Evolutionary conservation across 2,888 invertebrate species (phyloP), one percentile per base, ranked within the genome.

Genomic region (Unio pictorum): DNA sequence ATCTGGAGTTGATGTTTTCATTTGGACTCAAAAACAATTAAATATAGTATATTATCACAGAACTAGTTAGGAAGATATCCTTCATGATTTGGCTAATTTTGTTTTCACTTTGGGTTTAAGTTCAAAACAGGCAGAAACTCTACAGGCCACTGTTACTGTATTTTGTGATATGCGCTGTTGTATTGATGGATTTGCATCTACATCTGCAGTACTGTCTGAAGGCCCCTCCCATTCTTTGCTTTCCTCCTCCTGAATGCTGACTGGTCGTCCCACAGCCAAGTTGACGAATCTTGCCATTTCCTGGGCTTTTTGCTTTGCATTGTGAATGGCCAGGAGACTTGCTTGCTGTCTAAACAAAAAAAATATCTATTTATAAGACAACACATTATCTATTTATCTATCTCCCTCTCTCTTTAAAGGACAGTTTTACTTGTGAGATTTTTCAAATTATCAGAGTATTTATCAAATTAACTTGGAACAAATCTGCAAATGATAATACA

Each of bases 301-400:
- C 57, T 84, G 78, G 20, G 88, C 88, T 72, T 88, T 88, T 68
- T 84, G 81, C 69, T 86, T 86, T 5, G 87, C 86, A 79, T 88
- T 88, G 68, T 85, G 85, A 45, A 88, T 83, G 17, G 87, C 87
- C 20, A 84, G 67, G 34, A 88, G 68, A 71, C 86, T 84, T 20
- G 86, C 84, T 73, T 88, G 87, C 69, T 85, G 84, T 76, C 87
- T 87, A 76, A 11, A 75, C 74, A 63, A 59, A 34, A 64, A 62
- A 56, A 28, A 1, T 28, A 26, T 61, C 11, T n/a, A 58, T 23
- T 15, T 23, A 58, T 58, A 58, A 7, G 34, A 34, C 7, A 8
- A 34, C 7, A 7, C 34, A 34, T 7, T 34, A 34, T 34, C 34
- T 34, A 34, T 8, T 8, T 34, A 34, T 34, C 23, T 23, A 23